Base-by-base conservation (phyloP, 2,888 invertebrate species). In the Morpho deidamia region DNA sequence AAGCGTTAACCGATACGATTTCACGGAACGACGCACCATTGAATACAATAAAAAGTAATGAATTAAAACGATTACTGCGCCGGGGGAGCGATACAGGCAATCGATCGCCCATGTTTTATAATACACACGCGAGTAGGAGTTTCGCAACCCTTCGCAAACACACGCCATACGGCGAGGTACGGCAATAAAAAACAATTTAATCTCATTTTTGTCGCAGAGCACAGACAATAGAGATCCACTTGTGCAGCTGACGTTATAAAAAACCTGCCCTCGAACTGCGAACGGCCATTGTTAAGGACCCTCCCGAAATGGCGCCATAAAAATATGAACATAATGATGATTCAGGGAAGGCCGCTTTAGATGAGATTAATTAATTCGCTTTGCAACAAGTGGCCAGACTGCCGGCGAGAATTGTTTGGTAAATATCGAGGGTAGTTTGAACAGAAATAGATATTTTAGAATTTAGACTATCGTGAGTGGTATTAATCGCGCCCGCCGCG, bases 221-320 rank as follows among this genome's bases (percentile, higher is more conserved):
- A 56, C 66, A 64, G 62, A 84, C 80, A 84, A 83, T 76, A 48
- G 14, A 38, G 12, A 32, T 65, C 69, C 83, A 83, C 87, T 87
- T 83, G 85, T 68, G 80, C 87, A 87, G 88, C 87, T 87, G 88
- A 81, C 83, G 63, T 56, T 62, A 71, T 72, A 79, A 81, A 81
- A 83, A 82, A 76, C 70, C 67, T 64, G 72, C 65, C 66, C 58
- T 63, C 63, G 9, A 8, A 8, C 37, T 37, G 7, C 63, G 49
- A 57, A 61, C 62, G 53, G 48, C 53, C 59, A 64, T 68, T 67
- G 65, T 66, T 42, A 48, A 49, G 48, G 45, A 49, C 57, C 62
- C 56, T 51, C 45, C 45, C 52, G 46, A 56, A 56, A 59, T 61
- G 47, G 56, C 59, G 53, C 46, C 44, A 58, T 55, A 48, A 51